Conservation (phyloP, 2,113 vertebrate genomes). For the rabbit (Oryctolagus cuniculus) region DNA sequence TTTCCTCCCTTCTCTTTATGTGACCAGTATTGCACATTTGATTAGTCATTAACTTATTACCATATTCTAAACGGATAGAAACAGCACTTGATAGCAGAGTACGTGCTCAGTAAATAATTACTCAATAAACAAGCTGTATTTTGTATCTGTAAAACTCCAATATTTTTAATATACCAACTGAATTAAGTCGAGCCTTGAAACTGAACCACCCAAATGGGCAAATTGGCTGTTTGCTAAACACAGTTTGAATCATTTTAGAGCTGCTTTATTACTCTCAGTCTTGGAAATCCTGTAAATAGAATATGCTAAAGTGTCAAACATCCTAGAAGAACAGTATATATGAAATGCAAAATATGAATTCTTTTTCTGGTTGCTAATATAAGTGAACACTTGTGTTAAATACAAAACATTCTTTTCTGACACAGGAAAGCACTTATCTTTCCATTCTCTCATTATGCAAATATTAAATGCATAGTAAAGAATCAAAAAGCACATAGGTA, state of each 20-base stretch:
- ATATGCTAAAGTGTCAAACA: conserved; percentile 51
- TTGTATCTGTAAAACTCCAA: conserved; percentile 11
- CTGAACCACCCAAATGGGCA: conserved; percentile 73
- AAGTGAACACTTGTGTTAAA: neutral
- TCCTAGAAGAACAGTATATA: conserved; percentile 55
- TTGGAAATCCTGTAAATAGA: conserved; percentile 57
- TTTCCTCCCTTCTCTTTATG: neutral
- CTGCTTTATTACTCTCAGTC: conserved; percentile 18
- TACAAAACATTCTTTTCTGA: neutral
- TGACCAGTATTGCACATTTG: neutral
- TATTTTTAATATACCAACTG: neutral
- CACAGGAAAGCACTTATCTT: neutral
- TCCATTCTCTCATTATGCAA: neutral
- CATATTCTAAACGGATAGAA: neutral
- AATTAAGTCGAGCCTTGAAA: conserved; percentile 63
- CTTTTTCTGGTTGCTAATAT: conserved; percentile 51
- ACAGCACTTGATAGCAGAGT: neutral
- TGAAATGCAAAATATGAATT: conserved; percentile 5
- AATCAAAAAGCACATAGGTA: neutral
- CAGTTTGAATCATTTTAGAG: neutral
- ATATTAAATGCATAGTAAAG: conserved; percentile 1
- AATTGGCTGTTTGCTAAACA: conserved; percentile 63
- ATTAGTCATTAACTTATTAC: conserved; percentile 1
- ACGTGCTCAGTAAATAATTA: neutral
- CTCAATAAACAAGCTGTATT: neutral